Base-by-base conservation (phyloP, 2,888 invertebrate genomes). In the Cheilosia vernalis region DNA sequence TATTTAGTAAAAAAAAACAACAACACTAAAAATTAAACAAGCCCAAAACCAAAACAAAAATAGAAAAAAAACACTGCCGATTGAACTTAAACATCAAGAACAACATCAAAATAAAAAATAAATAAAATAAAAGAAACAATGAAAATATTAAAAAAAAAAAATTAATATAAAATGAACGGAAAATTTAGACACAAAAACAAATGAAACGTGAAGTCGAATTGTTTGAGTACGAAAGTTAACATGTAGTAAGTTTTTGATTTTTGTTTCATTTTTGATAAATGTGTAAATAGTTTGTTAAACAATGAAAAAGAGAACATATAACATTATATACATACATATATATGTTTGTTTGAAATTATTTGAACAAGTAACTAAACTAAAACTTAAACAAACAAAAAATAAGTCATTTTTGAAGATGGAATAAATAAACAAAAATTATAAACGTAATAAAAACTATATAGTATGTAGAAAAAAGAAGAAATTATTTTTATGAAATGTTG, bases 151-250 rank as follows among this genome's bases (percentile, higher is more conserved):
- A 64, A 87, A 80, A 78, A 70, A 85, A 86, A 82, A 86, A 87
- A 87, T 73, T 72, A n/a, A n/a, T n/a, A 67, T 61, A 85, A 78
- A 79, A 58, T 66, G 81, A 84, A 80, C 78, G 78, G 47, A 78
- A 86, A 86, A 77, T 58, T 66, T 73, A 81, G 83, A 67, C 66
- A 79, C 87, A 82, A 86, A 64, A 86, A 83, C 80, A 77, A 83
- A 82, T 58, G 67, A 85, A 66, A 13, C 81, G 66, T 58, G 76
- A 76, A 56, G 85, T 81, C 76, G 72, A 81, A 81, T 85, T 85
- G 81, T 85, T 85, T 85, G 77, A 85, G 85, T 85, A 85, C 81
- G 70, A 85, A 85, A 85, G 85, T 85, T 85, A 85, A 85, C 85
- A 85, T 81, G 85, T 85, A 85, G 85, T 64, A 60, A 51, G 58